phyloP scores from a whole-genome alignment of 2,113 vertebrate genomes.

The Pyrgilauda ruficollis region DNA sequence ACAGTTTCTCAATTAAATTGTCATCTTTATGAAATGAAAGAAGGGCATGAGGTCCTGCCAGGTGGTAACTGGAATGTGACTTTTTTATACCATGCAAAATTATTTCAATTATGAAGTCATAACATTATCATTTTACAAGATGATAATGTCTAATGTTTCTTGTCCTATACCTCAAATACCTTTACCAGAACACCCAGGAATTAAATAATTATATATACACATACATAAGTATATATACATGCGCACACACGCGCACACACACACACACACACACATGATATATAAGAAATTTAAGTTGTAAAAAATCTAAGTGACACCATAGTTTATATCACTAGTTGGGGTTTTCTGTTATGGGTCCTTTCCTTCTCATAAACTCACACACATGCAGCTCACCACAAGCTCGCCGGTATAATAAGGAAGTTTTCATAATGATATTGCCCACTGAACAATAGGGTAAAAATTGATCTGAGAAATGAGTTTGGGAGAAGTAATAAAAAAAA shows the following conservation, averaged over 20 bases:
- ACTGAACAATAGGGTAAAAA: not conserved
- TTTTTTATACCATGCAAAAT: slow-evolving; percentile 37
- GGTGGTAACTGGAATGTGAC: slow-evolving; percentile 16
- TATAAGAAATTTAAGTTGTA: not conserved
- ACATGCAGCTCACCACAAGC: not conserved
- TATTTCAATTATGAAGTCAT: slow-evolving; percentile 49
- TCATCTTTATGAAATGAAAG: slow-evolving; percentile 25
- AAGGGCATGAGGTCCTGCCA: slow-evolving; percentile 29
- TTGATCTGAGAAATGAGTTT: not conserved
- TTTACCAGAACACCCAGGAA: not conserved
- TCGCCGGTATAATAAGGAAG: slow-evolving; percentile 4
- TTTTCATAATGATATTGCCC: not conserved
- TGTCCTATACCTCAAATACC: not conserved
- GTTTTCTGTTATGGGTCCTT: slow-evolving; percentile 28
- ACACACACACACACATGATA: not conserved
- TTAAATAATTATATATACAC: not conserved
- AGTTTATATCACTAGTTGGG: not conserved
- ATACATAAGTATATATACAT: not conserved
- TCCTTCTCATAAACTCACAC: slow-evolving; percentile 12
- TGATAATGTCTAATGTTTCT: not conserved
- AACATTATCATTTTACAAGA: slow-evolving; percentile 37
- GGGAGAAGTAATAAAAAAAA: not conserved
- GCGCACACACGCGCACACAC: not conserved
- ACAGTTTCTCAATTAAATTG: slow-evolving; percentile 51
- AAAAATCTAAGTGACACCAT: not conserved